phyloP scores from a whole-genome alignment of 2,113 vertebrate species.

The Chionis minor region DNA sequence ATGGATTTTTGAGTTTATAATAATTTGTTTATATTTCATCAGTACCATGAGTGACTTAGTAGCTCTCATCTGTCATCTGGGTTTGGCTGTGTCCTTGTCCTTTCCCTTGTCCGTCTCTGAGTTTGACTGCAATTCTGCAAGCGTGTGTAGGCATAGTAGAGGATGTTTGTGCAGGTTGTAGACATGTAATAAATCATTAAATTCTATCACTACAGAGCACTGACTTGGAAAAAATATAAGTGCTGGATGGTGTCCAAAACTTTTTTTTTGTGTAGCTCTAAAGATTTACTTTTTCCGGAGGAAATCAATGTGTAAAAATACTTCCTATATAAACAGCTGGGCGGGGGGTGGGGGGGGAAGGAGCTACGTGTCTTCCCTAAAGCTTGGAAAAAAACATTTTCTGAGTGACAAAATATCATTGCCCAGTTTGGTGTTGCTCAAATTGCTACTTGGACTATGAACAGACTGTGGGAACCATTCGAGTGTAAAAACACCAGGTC shows the following conservation, averaged over 20 bases:
- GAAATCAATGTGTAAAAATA: not conserved
- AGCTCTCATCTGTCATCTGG: not conserved
- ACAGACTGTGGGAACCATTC: not conserved
- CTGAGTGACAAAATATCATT: not conserved
- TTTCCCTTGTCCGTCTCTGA: not conserved
- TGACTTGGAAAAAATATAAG: not conserved
- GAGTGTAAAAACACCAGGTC: not conserved
- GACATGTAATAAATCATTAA: not conserved
- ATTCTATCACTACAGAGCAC: not conserved
- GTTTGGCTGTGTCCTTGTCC: not conserved
- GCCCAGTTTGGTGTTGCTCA: not conserved
- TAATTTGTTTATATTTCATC: not conserved
- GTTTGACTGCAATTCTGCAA: not conserved
- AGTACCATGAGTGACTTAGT: not conserved
- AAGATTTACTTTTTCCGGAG: not conserved
- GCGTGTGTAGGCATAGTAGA: not conserved
- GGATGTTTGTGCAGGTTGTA: not conserved
- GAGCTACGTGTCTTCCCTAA: not conserved
- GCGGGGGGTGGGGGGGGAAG: too few species aligned
- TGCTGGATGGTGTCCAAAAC: not conserved
- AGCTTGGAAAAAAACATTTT: not conserved
- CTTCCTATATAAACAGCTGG: not conserved
- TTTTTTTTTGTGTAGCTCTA: not conserved
- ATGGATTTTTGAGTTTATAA: not conserved
- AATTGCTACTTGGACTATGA: not conserved